Evolutionary conservation across 2,113 vertebrate species (phyloP).

Genomic region (Dermatemys mawii): DNA sequence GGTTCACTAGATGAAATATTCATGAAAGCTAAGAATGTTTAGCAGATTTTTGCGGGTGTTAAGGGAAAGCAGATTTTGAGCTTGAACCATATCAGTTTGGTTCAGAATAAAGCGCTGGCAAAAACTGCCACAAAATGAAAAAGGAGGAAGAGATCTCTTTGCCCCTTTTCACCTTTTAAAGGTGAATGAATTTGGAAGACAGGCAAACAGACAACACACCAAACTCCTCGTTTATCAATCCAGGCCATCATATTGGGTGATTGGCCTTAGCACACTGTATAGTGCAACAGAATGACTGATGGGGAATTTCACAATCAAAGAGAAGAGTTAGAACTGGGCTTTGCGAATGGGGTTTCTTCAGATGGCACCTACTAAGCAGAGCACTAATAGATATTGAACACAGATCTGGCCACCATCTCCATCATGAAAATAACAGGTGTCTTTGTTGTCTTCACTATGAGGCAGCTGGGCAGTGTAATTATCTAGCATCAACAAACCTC

Average conservation of each 20-base stretch:
- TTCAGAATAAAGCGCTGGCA: neutral
- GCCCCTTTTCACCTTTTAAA: neutral
- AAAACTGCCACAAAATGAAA: neutral
- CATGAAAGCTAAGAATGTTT: neutral
- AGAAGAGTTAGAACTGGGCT: neutral
- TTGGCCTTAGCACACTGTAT: rapidly evolving
- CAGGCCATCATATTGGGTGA: neutral
- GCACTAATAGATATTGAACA: neutral
- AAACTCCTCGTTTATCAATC: neutral
- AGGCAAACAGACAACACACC: neutral
- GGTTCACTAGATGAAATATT: neutral
- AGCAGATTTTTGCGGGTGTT: neutral
- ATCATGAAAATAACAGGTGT: neutral
- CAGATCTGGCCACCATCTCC: neutral
- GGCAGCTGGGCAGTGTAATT: neutral
- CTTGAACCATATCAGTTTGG: neutral
- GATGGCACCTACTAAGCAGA: neutral
- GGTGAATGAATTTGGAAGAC: neutral
- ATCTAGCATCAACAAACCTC: neutral
- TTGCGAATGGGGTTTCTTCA: neutral
- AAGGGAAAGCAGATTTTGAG: neutral
- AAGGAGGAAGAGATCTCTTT: neutral
- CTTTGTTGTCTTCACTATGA: neutral
- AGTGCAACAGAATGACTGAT: neutral
- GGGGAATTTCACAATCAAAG: neutral